Conservation (phyloP, 2,113 vertebrate genomes). For the Jacana jacana region DNA sequence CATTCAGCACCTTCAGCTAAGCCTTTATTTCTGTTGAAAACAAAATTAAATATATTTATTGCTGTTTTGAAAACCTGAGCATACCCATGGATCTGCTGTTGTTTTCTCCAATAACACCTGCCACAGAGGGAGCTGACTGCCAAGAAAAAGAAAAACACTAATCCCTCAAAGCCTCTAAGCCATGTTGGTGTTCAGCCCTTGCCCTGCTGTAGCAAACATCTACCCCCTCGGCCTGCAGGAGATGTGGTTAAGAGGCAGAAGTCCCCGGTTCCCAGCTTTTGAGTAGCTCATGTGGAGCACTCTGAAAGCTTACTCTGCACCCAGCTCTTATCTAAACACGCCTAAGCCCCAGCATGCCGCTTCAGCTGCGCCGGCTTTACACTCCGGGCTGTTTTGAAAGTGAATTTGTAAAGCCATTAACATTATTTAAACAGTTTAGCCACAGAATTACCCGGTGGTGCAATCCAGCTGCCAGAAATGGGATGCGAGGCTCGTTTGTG, state of each 20-base stretch:
- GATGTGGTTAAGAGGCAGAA: background rate
- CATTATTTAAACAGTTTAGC: conserved; percentile 66
- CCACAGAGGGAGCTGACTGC: background rate
- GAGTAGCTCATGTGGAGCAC: background rate
- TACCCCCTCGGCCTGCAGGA: background rate
- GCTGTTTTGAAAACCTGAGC: conserved; percentile 7
- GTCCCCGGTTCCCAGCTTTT: background rate
- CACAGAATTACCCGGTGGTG: conserved; percentile 48
- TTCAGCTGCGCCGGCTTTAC: conserved; percentile 10
- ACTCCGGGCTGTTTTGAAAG: conserved; percentile 56
- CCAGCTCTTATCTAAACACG: conserved; percentile 53
- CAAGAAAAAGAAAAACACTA: background rate
- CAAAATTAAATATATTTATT: background rate
- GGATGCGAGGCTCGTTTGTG: background rate
- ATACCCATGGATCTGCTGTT: background rate
- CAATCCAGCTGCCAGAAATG: conserved; percentile 14
- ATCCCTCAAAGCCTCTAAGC: background rate
- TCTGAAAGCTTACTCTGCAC: conserved; percentile 23
- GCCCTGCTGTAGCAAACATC: background rate
- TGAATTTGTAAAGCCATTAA: conserved; percentile 60
- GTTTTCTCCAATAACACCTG: conserved; percentile 1
- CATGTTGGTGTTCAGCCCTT: background rate
- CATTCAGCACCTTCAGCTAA: background rate
- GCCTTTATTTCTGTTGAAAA: background rate
- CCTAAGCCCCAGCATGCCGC: conserved; percentile 38